Base-by-base conservation (phyloP, 1,140 invertebrate species). In the Musca vetustissima region DNA sequence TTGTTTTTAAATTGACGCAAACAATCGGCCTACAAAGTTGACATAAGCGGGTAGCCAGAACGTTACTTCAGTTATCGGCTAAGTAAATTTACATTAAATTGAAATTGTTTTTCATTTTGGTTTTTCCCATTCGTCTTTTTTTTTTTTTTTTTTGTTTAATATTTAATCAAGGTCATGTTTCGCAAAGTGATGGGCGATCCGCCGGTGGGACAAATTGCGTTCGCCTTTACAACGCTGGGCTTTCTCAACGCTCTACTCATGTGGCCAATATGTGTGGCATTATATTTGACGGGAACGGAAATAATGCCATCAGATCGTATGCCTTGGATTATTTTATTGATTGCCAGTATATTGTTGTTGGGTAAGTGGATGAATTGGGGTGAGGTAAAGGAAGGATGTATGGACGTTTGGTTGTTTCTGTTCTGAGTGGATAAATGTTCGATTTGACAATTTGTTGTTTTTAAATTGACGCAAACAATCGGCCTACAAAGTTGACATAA, bases 151-250 rank as follows among this genome's bases (percentile, higher is more conserved):
- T 68, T 73, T 67, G 49, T 43, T 32, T 75, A 70, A 2, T 76
- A 36, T 61, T 61, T 43, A 21, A 43, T 36, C 57, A 61, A 94
- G 92, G 93, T 96, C 65, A 86, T 95, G 70, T 95, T 95, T 83
- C 92, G 93, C 76, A 94, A 95, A 85, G 90, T 95, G 64, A 91
- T 96, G 81, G 94, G 94, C n/a, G 93, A 95, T 74, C 92, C 93
- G 50, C 93, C 89, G 52, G 91, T 92, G 69, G 93, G 93, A 14
- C 93, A 96, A 84, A 89, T 94, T 68, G 91, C 93, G 3, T 83
- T 96, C 64, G 95, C 95, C 80, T 95, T 96, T 83, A 92, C 93
- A 0, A 85, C 94, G 4, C 89, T 97, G 75, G 93, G 94, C 22
- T 84, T 95, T 57, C 87, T 94, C 70, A 95, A 94, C 81, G 90